phyloP scores from a whole-genome alignment of 2,113 vertebrate species.

The Prietella phreatophila region DNA sequence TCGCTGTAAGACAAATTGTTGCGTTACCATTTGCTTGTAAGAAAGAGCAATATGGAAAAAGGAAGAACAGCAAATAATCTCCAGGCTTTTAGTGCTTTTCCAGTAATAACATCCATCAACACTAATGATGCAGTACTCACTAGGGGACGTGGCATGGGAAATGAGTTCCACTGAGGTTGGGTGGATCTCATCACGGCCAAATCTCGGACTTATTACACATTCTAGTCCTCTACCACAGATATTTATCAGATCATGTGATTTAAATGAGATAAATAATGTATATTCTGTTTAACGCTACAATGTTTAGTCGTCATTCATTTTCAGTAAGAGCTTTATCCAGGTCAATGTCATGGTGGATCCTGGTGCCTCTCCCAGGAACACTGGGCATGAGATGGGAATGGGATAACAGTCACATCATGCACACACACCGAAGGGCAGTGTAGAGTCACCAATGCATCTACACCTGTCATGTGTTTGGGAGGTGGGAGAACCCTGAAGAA shows the following conservation, averaged over 20 bases:
- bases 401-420: not conserved
- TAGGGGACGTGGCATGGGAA: slow-evolving; percentile 15
- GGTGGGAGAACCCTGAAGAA: not conserved
- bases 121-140: slow-evolving; percentile 22
- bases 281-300: not conserved
- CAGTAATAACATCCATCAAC: slow-evolving; percentile 33
- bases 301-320: not conserved
- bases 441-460: not conserved
- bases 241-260: not conserved
- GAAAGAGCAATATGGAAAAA: not conserved
- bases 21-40: not conserved
- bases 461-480: not conserved
- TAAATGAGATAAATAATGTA: not conserved
- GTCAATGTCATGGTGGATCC: not conserved
- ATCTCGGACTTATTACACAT: not conserved
- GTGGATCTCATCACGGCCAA: slow-evolving; percentile 10
- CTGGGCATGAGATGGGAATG: not conserved
- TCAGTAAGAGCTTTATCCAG: not conserved
- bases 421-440: not conserved
- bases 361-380: not conserved
- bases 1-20: not conserved
- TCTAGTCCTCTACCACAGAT: not conserved
- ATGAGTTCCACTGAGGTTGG: slow-evolving; percentile 24
- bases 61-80: slow-evolving; percentile 1
- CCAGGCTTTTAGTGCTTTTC: slow-evolving; percentile 21